A percentile compares a stretch with the other conserved stretches of the same genome.
Evolutionary conservation across 2,113 vertebrate species (phyloP).

Genomic region (Bombycilla garrulus): DNA sequence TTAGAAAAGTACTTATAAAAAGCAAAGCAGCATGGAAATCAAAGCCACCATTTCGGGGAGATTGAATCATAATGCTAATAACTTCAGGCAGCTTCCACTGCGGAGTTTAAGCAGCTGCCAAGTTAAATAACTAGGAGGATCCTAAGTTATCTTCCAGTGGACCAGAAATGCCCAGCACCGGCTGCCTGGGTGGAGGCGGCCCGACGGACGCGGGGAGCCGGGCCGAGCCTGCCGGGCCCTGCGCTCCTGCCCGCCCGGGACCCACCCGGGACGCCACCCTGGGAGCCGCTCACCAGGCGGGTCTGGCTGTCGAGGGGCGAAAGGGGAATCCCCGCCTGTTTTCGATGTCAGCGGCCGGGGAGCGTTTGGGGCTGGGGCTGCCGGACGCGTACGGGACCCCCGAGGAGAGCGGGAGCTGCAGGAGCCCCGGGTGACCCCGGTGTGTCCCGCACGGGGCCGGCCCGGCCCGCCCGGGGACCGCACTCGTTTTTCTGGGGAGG

Average conservation of each 20-base stretch:
- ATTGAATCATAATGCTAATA: slow-evolving; percentile 37
- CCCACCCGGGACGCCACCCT: background rate
- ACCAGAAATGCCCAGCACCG: background rate
- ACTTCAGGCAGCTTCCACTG: slow-evolving; percentile 70
- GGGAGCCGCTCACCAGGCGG: background rate
- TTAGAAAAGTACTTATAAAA: background rate
- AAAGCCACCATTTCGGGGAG: slow-evolving; percentile 19
- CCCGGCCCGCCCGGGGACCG: background rate
- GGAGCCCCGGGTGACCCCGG: background rate
- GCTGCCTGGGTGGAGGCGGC: background rate
- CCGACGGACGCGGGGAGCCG: background rate
- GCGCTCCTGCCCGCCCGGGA: background rate
- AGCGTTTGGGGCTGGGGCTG: background rate
- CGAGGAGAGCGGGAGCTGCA: background rate
- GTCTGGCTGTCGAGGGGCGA: background rate
- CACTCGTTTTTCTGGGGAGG: background rate
- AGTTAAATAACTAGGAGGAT: slow-evolving; percentile 64
- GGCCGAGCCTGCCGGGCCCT: background rate
- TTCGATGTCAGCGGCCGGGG: background rate
- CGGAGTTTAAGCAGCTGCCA: slow-evolving; percentile 72
- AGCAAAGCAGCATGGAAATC: background rate
- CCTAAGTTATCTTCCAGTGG: slow-evolving; percentile 54
- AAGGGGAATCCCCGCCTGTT: background rate
- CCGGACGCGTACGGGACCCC: background rate
- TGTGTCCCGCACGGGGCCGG: background rate